Evolutionary conservation across 1,140 invertebrate genomes (phyloP).

Genomic region (Stratiolaelaps scimitus): DNA sequence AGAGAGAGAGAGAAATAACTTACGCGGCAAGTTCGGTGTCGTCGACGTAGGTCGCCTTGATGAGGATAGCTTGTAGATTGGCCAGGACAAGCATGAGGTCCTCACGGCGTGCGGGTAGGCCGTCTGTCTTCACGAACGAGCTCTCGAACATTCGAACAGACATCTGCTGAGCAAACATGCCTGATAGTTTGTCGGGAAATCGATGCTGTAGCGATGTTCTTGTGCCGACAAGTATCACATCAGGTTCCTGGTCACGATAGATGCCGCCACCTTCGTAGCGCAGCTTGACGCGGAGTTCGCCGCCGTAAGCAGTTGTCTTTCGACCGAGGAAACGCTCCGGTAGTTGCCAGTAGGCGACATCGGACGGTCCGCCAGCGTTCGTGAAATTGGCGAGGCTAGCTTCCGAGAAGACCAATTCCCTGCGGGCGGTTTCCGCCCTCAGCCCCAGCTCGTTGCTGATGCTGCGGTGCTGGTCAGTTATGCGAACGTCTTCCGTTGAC

Average conservation of each 20-base stretch:
- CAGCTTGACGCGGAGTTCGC: slow-evolving; percentile 35
- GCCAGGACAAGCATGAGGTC: slow-evolving; percentile 83
- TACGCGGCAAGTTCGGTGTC: slow-evolving; percentile 61
- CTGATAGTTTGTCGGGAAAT: slow-evolving; percentile 13
- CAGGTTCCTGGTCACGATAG: slow-evolving; percentile 32
- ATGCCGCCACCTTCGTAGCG: slow-evolving; percentile 36
- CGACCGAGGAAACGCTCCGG: slow-evolving; percentile 24
- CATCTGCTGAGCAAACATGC: slow-evolving; percentile 27
- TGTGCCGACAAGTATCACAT: slow-evolving; percentile 29
- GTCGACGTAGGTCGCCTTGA: slow-evolving; percentile 82
- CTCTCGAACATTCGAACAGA: slow-evolving; percentile 37
- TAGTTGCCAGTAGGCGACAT: slow-evolving; percentile 30
- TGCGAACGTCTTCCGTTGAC: slow-evolving; percentile 20
- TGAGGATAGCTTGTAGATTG: slow-evolving; percentile 68
- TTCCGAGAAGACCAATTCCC: slow-evolving; percentile 15
- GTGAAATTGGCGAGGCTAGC: too few species aligned
- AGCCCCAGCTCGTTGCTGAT: not conserved
- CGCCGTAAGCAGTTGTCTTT: slow-evolving; percentile 29
- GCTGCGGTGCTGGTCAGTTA: slow-evolving; percentile 12
- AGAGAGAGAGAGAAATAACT: slow-evolving; percentile 42
- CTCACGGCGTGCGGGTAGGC: slow-evolving; percentile 63
- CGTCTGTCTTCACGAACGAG: slow-evolving; percentile 66
- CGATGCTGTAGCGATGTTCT: slow-evolving; percentile 21
- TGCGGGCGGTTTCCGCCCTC: not conserved
- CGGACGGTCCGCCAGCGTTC: not conserved